Conservation (phyloP, 2,888 invertebrate genomes). For the Scelioninae gen. 2 region DNA sequence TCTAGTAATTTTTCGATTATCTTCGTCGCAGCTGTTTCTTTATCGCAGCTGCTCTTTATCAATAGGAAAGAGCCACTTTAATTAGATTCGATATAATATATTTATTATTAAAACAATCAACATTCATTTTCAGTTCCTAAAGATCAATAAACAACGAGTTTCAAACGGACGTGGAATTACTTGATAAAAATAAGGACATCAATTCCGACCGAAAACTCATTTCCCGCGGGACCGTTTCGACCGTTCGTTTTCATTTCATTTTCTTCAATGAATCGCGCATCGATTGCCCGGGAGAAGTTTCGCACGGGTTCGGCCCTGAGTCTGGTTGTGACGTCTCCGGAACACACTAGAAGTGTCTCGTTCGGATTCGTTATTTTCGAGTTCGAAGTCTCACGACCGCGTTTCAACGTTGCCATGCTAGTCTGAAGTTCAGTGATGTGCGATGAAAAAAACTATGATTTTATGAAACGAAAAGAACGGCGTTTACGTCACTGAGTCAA, state of each 20-base stretch:
- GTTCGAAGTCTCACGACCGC: slow-evolving; percentile 55
- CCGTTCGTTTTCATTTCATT: too few relatives aligned
- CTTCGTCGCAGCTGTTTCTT: background rate
- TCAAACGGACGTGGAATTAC: too few relatives aligned
- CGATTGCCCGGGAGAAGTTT: too few relatives aligned
- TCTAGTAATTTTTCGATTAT: slow-evolving; percentile 28
- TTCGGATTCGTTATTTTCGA: slow-evolving; percentile 45
- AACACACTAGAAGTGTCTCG: slow-evolving; percentile 52
- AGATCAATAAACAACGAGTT: background rate
- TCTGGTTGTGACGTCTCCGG: slow-evolving; percentile 42
- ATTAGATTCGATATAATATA: slow-evolving; percentile 9
- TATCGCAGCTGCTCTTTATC: slow-evolving; percentile 12
- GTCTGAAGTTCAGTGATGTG: slow-evolving; percentile 35
- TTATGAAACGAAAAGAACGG: slow-evolving; percentile 13
- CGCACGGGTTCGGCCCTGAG: slow-evolving; percentile 25
- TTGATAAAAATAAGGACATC: background rate
- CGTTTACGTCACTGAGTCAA: background rate
- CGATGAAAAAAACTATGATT: slow-evolving; percentile 3
- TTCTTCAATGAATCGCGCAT: too few relatives aligned
- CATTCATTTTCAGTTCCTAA: background rate
- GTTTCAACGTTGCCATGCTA: slow-evolving; percentile 12
- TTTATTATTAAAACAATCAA: slow-evolving; percentile 3
- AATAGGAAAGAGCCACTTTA: slow-evolving; percentile 15
- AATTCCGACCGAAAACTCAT: too few relatives aligned
- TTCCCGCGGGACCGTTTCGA: too few relatives aligned